Evolutionary conservation across 2,888 invertebrate species (phyloP), one percentile per base, ranked within the genome.

Genomic region (Diloba caeruleocephala): DNA sequence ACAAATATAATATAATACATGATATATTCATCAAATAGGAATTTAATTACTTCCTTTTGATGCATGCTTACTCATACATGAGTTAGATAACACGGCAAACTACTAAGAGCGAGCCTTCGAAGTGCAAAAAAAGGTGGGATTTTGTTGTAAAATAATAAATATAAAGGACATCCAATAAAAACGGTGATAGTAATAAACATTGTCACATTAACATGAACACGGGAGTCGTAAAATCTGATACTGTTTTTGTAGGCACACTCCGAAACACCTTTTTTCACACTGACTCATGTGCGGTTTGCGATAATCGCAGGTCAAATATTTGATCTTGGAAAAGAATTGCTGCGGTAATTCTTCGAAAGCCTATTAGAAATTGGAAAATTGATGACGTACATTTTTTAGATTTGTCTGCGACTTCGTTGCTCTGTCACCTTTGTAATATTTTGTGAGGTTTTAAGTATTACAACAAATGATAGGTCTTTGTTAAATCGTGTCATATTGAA

Each of bases 211-310:
- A 72, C 69, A 76, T 76, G 79, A 86, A 82, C 82, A 72, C 81
- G 72, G 74, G 57, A 68, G 73, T 85, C 82, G 77, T 89, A 82
- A 89, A 88, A 84, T 73, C 74, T 73, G 78, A 84, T 84, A 81
- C 76, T 75, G n/a, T n/a, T n/a, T 71, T 72, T 66, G 73, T 69
- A 74, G 76, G 45, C 42, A 45, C 51, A 64, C 59, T 37, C 32
- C 64, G 53, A 15, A 65, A 71, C 57, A 37, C 43, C 43, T 67
- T 67, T 67, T 62, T 74, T 74, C 57, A 66, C 67, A 62, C 63
- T 69, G 65, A 67, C 44, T 76, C 71, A 71, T 57, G 7, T 55
- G 38, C 32, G 51, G 56, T 65, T 61, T 43, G 57, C 53, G 39
- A 59, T 72, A 64, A 66, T 32, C 69, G 15, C 34, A 50, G 56